Base-by-base conservation (phyloP, 1,140 invertebrate species). In the Muscidifurax raptorellus region DNA sequence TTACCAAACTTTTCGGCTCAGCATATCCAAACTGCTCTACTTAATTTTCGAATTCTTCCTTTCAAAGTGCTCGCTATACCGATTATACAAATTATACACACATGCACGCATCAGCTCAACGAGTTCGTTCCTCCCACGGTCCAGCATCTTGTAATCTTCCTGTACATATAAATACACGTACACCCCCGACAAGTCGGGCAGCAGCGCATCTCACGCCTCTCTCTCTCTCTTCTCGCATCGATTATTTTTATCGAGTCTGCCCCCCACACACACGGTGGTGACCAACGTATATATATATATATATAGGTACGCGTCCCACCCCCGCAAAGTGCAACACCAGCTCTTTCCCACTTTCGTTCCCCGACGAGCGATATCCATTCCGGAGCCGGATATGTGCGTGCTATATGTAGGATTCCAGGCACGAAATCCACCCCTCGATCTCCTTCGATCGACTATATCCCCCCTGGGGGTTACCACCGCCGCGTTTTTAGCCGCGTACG, bases 401-500 rank as follows among this genome's bases (percentile, higher is more conserved):
- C 25, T 2, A 22, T n/a, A 9, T 28, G 66, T 2, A 10, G 27
- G 66, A 67, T 67, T 67, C 66, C 27, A 3, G 66, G 66, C 66
- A 67, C 66, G 66, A 28, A 67, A 67, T 67, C 66, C 66, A 28
- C 25, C 27, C 25, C 25, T 67, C 66, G 66, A 67, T 27, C 52
- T 15, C 66, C 9, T 67, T 67, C 66, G 66, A 28, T 25, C 66
- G 66, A 28, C 27, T 15, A 67, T 28, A 28, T 28, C 27, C 66
- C 66, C 66, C 66, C 66, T 10, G 66, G 87, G 89, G 87, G 86
- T 90, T 90, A 89, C 90, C 89, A 90, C 90, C 90, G 90, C 89
- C 88, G 88, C 87, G 82, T 82, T 87, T 28, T 67, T 28, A 28
- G 66, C 25, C 66, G n/a, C n/a, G 18, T 59, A 59, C 52, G 15